A percentile compares a stretch with the other conserved stretches of the same genome.
Conservation (phyloP, 2,797 vertebrate species). For the Rhinophrynus dorsalis region DNA sequence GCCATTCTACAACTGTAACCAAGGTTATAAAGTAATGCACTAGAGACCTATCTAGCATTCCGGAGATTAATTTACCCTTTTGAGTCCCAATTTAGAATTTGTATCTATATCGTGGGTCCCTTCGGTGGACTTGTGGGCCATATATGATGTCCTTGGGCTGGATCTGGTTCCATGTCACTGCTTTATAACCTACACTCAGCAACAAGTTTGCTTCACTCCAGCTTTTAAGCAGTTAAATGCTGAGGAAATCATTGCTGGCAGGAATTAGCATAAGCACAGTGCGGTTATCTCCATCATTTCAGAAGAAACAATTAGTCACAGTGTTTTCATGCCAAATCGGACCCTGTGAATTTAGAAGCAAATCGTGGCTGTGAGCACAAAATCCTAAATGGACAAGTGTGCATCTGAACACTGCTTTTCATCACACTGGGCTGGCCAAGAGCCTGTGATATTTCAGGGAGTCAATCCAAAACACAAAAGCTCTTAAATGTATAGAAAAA, state of each 20-base stretch:
- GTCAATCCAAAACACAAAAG: background rate
- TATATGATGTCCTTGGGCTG: background rate
- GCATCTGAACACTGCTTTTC: background rate
- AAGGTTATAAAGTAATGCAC: too few species aligned
- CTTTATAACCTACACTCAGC: too few species aligned
- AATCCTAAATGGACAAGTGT: slow-evolving; percentile 26
- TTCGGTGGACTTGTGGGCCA: too few species aligned
- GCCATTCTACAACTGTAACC: too few species aligned
- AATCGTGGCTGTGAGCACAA: background rate
- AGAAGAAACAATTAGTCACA: slow-evolving; percentile 25
- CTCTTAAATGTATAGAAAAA: background rate
- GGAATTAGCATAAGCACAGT: slow-evolving; percentile 22
- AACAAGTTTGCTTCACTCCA: too few species aligned
- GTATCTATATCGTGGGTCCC: too few species aligned
- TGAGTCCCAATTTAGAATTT: too few species aligned
- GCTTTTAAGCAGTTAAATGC: background rate
- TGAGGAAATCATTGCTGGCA: slow-evolving; percentile 10
- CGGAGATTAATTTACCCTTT: too few species aligned
- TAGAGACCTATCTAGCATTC: too few species aligned
- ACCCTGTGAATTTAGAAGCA: slow-evolving; percentile 24
- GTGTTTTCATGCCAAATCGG: slow-evolving; percentile 32
- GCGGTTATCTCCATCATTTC: background rate
- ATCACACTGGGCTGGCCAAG: background rate
- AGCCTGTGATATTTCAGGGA: background rate
- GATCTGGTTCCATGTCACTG: too few species aligned